Percentiles rank a stretch among this genome's conserved stretches.
These are phyloP conservation scores for Coenonympha glycerion DNA, from an alignment of 2,888 invertebrate genomes.

Conservation along the genomic window DNA sequence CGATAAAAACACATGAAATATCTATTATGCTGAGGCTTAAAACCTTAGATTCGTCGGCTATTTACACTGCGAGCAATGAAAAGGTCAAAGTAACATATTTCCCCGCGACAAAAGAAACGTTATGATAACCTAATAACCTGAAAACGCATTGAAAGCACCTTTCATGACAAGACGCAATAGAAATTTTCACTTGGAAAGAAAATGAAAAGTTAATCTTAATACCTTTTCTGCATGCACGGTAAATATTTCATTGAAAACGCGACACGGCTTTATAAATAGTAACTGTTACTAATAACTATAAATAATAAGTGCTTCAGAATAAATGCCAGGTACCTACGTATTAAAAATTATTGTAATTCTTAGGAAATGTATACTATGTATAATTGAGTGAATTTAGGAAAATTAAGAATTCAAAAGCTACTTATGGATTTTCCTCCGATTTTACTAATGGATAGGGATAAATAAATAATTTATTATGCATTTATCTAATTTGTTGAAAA, in stretches of 20 bases:
- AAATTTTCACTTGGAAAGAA: conserved; percentile 61
- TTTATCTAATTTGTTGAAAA: too few species aligned
- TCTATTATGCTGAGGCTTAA: background rate
- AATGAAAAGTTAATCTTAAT: conserved; percentile 71
- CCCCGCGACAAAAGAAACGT: conserved; percentile 24
- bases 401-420: too few species aligned
- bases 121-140: conserved; percentile 63
- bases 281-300: conserved; percentile 21
- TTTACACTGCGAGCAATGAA: conserved; percentile 25
- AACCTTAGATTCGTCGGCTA: conserved; percentile 16
- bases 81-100: conserved; percentile 23
- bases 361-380: too few species aligned
- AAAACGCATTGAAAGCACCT: conserved; percentile 52
- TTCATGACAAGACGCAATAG: conserved; percentile 69
- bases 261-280: conserved; percentile 34
- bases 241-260: conserved; percentile 45
- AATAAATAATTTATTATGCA: too few species aligned
- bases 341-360: too few species aligned
- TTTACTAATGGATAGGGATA: too few species aligned
- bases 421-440: too few species aligned
- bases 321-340: background rate
- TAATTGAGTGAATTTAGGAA: too few species aligned
- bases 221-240: conserved; percentile 62
- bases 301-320: conserved; percentile 9
- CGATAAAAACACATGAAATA: background rate